phyloP scores from a whole-genome alignment of 2,888 invertebrate genomes.

The Trissoscelio sp. region DNA sequence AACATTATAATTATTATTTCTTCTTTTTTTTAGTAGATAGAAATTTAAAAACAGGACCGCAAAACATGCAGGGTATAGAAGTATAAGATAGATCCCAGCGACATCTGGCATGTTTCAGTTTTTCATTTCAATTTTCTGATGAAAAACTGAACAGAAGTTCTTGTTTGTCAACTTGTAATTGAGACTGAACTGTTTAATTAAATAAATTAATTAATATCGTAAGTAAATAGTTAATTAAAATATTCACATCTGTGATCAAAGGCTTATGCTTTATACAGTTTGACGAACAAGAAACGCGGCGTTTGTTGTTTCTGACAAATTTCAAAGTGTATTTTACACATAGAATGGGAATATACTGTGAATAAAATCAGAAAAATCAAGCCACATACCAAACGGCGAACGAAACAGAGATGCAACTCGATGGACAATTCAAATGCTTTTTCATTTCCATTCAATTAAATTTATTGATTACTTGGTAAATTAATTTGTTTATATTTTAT shows the following conservation, averaged over 20 bases:
- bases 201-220: not conserved
- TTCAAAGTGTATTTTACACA: not conserved
- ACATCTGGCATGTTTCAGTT: not conserved
- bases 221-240: constrained; percentile 12
- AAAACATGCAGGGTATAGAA: constrained; percentile 24
- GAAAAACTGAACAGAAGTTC: too few species aligned
- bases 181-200: too few species aligned
- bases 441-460: too few species aligned
- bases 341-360: not conserved
- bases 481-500: not conserved
- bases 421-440: too few species aligned
- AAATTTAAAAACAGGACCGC: not conserved
- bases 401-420: constrained; percentile 23
- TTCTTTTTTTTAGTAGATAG: too few species aligned
- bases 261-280: not conserved
- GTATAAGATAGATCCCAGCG: constrained; percentile 11
- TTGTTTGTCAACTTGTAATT: constrained; percentile 50
- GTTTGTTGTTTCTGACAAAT: not conserved
- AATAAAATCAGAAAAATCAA: not conserved
- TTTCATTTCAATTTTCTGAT: constrained; percentile 33
- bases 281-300: constrained; percentile 10
- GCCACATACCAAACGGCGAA: constrained; percentile 6
- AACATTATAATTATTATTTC: constrained; percentile 44
- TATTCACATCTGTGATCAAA: not conserved
- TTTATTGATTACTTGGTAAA: too few species aligned